Base-by-base conservation (phyloP, 2,888 invertebrate genomes). In the Penaeus monodon region DNA sequence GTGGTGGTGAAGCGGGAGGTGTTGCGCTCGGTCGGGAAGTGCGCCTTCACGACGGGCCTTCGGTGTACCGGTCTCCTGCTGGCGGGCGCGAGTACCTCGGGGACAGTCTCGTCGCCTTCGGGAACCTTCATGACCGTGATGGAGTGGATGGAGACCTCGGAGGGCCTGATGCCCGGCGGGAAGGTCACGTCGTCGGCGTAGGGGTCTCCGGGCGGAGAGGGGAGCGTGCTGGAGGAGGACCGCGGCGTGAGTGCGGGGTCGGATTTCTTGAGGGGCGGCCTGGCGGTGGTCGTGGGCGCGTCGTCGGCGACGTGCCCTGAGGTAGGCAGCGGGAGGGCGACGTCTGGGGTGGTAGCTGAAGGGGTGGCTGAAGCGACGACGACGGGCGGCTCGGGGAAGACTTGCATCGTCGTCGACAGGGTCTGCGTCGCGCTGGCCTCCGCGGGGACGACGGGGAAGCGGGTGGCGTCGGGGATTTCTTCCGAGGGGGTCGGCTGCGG, bases 61-160 rank as follows among this genome's bases (percentile, higher is more conserved):
- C 57, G 57, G 57, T 57, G 22, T 1, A 33, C 64, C 57, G 68
- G 79, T 38, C 79, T 79, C 57, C 22, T n/a, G 8, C 22, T 78
- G 29, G 38, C 22, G 27, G 84, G 79, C 64, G 33, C 79, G 57
- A 63, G 27, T 22, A 79, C 57, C 44, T 85, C 73, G 24, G 38
- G 57, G 27, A 85, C 70, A 24, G 79, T 79, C 17, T 68, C 78
- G 22, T 78, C 68, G 17, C 8, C 22, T 20, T 57, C 73, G 1
- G 84, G 84, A 57, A 49, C 10, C 49, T 78, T 38, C 79, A 85
- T 85, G 38, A 85, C 73, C 24, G 84, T 70, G 14, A 85, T 24
- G 22, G 79, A 29, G 20, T 70, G 29, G 10, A 78, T 78, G 24
- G 84, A 85, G n/a, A 70, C 84, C 57, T 79, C 57, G 12, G 84